Base-by-base conservation (phyloP, 2,113 vertebrate species). In the Numida meleagris region DNA sequence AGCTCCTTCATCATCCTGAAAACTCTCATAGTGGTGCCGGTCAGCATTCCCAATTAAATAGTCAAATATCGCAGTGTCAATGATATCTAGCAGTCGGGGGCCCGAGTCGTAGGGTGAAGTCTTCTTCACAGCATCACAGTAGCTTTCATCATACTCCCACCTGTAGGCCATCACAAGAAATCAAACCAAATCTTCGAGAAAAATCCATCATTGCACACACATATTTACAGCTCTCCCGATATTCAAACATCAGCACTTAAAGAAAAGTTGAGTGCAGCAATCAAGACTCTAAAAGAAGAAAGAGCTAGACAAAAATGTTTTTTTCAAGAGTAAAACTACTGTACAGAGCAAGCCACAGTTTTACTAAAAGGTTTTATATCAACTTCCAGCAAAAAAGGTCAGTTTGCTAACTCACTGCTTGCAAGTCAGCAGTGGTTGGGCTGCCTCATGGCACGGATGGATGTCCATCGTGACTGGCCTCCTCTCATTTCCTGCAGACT, bases 81-180 rank as follows among this genome's bases (percentile, higher is more conserved):
- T 99, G 91, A 99, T 98, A 38, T 99, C 99, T 4, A 99, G 96
- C 33, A 99, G 98, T 25, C 99, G 98, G 0, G 99, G 99, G 23
- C 99, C 99, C 0, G 99, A 98, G 48, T 99, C 99, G 8, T 99
- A 99, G 0, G 99, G 99, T 3, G 99, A 98, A 25, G 99, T 99
- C 90, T 99, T 99, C 98, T 99, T 99, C 89, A 99, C 99, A 0
- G 99, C 99, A 19, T 99, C 99, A 10, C 99, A 99, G 96, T 99
- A 99, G 92, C 99, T 99, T 88, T 99, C 99, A 2, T 99, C 99
- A 2, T 99, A 99, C 95, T 99, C 99, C 99, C 99, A 99, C 96
- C 99, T 99, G 93, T 3, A 27, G 78, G 74, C 20, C 91, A 38
- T 51, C 13, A 61, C 76, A 19, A 86, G 58, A 53, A 78, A 31